phyloP scores from a whole-genome alignment of 2,113 vertebrate species.

The Speoplatyrhinus poulsoni region DNA sequence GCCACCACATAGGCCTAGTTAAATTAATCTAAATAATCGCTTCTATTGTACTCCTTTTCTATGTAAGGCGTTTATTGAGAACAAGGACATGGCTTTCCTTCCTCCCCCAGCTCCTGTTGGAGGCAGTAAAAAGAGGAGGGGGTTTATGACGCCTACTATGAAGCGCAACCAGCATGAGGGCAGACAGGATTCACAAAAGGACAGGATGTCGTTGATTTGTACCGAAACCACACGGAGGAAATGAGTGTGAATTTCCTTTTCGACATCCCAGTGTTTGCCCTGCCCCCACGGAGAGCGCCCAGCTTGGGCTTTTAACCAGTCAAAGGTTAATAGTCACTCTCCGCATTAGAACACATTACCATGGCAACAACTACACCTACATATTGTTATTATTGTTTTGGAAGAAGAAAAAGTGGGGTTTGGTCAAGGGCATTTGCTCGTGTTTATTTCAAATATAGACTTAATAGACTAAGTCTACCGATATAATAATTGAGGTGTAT shows the following conservation, averaged over 20 bases:
- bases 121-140: conserved; percentile 40
- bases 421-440: not conserved
- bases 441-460: not conserved
- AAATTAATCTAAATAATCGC: conserved; percentile 45
- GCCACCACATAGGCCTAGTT: conserved; percentile 16
- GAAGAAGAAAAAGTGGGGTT: conserved; percentile 4
- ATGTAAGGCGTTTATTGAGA: conserved; percentile 55
- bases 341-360: conserved; percentile 66
- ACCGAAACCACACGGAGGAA: conserved; percentile 92
- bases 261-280: conserved; percentile 77
- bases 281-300: conserved; percentile 43
- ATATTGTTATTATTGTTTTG: conserved; percentile 61
- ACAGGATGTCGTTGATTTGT: conserved; percentile 97
- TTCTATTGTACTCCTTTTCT: conserved; percentile 30
- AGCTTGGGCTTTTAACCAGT: conserved; percentile 71
- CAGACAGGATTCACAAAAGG: conserved; percentile 87
- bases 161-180: conserved; percentile 74
- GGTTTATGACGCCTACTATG: conserved; percentile 65
- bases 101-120: conserved; percentile 45
- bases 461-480: not conserved
- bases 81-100: conserved; percentile 64
- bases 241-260: conserved; percentile 93
- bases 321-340: conserved; percentile 75
- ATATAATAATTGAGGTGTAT: not conserved
- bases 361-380: conserved; percentile 67